A percentile compares a stretch with the other conserved stretches of the same genome.
Conservation (phyloP, 2,888 invertebrate genomes). For the Podotricha telesiphe region DNA sequence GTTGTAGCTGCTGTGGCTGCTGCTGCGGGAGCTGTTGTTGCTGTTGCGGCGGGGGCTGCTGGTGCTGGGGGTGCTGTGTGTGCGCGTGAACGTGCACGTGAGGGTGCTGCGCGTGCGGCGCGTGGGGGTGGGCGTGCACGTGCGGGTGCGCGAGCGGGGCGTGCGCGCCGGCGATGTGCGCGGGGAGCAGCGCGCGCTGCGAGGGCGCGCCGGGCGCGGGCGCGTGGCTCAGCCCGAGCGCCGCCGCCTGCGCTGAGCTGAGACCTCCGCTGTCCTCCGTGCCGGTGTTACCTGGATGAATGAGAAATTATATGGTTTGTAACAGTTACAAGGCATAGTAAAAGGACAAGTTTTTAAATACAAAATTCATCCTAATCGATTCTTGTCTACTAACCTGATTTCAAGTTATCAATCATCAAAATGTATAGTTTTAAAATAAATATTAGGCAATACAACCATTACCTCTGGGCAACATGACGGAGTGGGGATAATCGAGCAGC, state of each 20-base stretch:
- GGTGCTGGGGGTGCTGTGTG: slow-evolving; percentile 44
- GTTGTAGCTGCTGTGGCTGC: slow-evolving; percentile 35
- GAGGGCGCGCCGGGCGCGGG: slow-evolving; percentile 64
- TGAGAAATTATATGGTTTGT: too few species aligned
- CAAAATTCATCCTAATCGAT: too few species aligned
- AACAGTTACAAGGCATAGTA: too few species aligned
- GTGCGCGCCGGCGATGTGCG: slow-evolving; percentile 51
- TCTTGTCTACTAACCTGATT: too few species aligned
- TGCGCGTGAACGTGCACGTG: slow-evolving; percentile 60
- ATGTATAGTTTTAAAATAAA: too few species aligned
- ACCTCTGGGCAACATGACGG: slow-evolving; percentile 87
- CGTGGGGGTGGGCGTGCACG: slow-evolving; percentile 46
- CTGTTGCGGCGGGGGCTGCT: slow-evolving; percentile 40
- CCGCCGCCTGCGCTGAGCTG: slow-evolving; percentile 75
- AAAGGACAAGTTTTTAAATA: too few species aligned
- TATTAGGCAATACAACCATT: not conserved
- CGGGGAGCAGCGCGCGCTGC: slow-evolving; percentile 63
- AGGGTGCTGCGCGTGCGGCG: slow-evolving; percentile 46
- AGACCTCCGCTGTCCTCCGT: slow-evolving; percentile 57
- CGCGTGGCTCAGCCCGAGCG: slow-evolving; percentile 71
- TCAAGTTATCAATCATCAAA: too few species aligned
- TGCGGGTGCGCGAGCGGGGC: slow-evolving; percentile 52
- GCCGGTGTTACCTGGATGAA: slow-evolving; percentile 45
- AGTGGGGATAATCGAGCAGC: slow-evolving; percentile 96
- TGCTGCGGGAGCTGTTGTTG: slow-evolving; percentile 41